Percentiles rank a stretch among this genome's conserved stretches.
phyloP scores from a whole-genome alignment of 2,888 invertebrate genomes.

The Euplexia lucipara region DNA sequence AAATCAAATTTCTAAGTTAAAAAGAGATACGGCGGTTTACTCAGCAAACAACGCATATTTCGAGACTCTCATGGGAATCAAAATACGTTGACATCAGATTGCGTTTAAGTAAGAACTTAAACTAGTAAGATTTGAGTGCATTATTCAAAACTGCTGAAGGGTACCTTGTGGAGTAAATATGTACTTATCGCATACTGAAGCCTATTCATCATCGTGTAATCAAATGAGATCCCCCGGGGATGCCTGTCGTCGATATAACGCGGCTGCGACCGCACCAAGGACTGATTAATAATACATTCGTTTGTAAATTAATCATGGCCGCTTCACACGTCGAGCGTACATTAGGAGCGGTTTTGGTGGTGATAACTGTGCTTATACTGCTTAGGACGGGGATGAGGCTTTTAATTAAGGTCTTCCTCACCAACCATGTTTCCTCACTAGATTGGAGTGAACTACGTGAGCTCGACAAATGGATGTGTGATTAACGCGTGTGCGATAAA shows the following conservation, averaged over 20 bases:
- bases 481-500: no score
- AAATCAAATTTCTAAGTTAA: no score
- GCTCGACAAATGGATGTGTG: no score
- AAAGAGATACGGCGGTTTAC: no score
- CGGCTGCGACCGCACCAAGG: slow-evolving; percentile 18
- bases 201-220: slow-evolving; percentile 19
- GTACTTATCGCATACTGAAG: not conserved
- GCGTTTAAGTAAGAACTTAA: no score
- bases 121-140: no score
- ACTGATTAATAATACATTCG: slow-evolving; percentile 52
- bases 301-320: slow-evolving; percentile 52
- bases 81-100: no score
- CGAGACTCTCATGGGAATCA: no score
- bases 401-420: slow-evolving; percentile 6
- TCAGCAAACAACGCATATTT: no score
- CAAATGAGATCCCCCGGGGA: slow-evolving; percentile 21
- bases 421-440: no score
- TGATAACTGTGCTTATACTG: slow-evolving; percentile 15
- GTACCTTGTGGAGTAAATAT: not conserved
- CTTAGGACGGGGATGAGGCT: not conserved
- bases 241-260: slow-evolving; percentile 19
- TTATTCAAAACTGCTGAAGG: no score
- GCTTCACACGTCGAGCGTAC: slow-evolving; percentile 5
- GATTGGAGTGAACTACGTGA: no score
- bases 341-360: not conserved